Evolutionary conservation across 2,797 vertebrate species (phyloP), one percentile per base, ranked within the genome.

Genomic region (Lithobates pipiens): DNA sequence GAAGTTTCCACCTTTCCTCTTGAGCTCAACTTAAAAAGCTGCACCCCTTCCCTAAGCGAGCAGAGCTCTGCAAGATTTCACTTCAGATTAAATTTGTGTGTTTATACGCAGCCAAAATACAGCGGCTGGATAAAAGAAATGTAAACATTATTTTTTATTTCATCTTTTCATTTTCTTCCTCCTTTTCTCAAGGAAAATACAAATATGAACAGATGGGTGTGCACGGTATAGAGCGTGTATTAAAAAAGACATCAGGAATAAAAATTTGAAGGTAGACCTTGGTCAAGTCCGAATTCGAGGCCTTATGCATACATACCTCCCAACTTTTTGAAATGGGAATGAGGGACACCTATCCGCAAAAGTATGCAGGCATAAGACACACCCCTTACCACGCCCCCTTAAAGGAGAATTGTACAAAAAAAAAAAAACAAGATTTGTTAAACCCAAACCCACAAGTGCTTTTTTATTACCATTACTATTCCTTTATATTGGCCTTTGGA

Each of bases 1-100:
- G 77, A 85, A 85, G 70, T 80, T 79, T 85, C 77, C 84, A 85
- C 84, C 84, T 85, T 85, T 75, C 69, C 32, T 39, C 77, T 65
- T 21, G 61, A 25, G 61, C 61, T 68, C 68, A n/a, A 63, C 71
- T 80, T 80, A 68, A 68, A 65, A 50, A 25, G 84, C 42, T 16
- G 63, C 21, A 70, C 77, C 77, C 71, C 84, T 80, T 79, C 70
- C 70, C 36, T 75, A n/a, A 80, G 23, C 21, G 21, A 74, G 46
- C 39, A 5, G 42, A 39, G 76, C n/a, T 63, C 54, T 34, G 61
- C 7, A 29, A 76, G 76, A 73, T 73, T 67, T 71, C 15, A 39
- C 2, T 74, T 78, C 54, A 61, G 25, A 69, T 65, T 46, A 83
- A 67, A 76, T 69, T 23, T 50, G 57, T 76, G 81, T 36, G 39